Conservation (phyloP, 2,797 vertebrate species). For the Spinus pinus region DNA sequence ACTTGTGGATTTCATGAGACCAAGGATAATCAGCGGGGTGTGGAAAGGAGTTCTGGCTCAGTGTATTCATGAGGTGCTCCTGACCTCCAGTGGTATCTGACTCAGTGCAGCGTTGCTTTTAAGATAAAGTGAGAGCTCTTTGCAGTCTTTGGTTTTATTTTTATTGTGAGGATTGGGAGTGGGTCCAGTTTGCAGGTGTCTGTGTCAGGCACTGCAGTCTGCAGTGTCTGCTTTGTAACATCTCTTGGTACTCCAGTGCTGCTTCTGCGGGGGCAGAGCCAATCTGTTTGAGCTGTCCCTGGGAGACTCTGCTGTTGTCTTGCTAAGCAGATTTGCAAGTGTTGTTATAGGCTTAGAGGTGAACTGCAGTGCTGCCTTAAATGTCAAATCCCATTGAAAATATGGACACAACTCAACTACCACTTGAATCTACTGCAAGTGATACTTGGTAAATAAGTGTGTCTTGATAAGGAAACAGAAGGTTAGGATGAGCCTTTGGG, state of each 20-base stretch:
- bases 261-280: background rate
- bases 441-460: background rate
- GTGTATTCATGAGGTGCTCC: background rate
- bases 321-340: constrained; percentile 22
- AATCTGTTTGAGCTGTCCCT: background rate
- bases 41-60: background rate
- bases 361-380: constrained; percentile 23
- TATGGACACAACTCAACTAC: background rate
- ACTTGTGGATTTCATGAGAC: background rate
- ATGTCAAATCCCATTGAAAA: constrained; percentile 8
- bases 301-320: background rate
- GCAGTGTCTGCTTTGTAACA: background rate
- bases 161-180: background rate
- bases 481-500: background rate
- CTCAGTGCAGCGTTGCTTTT: background rate
- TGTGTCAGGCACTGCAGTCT: background rate
- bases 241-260: background rate
- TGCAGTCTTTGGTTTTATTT: background rate
- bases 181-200: background rate
- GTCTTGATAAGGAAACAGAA: background rate
- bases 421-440: background rate
- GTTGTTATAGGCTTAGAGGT: background rate
- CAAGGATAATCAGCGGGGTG: fast-evolving
- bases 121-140: background rate
- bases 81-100: constrained; percentile 50